Base-by-base conservation (phyloP, 2,888 invertebrate genomes). In the Latrodectus elegans region DNA sequence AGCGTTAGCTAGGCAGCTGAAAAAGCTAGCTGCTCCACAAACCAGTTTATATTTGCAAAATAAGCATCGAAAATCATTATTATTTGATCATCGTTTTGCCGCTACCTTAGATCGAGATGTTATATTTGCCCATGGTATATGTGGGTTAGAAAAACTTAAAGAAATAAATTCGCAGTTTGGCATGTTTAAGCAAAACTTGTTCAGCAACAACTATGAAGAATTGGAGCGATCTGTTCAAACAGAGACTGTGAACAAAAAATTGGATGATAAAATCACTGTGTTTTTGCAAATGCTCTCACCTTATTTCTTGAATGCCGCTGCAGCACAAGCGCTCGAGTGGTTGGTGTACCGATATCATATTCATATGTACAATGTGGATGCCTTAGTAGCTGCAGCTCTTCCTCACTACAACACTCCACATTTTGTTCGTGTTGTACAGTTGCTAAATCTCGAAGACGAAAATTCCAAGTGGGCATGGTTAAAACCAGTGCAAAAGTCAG, bases 271-370 rank as follows among this genome's bases (percentile, higher is more conserved):
- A 6, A 95, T 99, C 38, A 94, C 94, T 80, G 95, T 95, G 89
- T 98, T 99, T 92, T 93, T 99, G 0, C 92, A 95, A 3, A 71
- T 90, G 49, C 65, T 98, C 8, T 96, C 97, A 1, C 99, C 99
- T 0, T 98, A 97, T 92, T 95, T 99, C 90, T 93, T 97, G 76
- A 93, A 97, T 0, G 96, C 95, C 90, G 94, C 95, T 10, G 94
- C 97, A 0, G 97, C 98, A 90, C 97, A 98, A 93, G 95, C 97
- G 2, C 92, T 99, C 73, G 99, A 99, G 93, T 99, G 99, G 99
- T 94, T 99, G 4, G 95, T 99, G 72, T 95, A 96, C 91, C 94
- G 98, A 90, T 98, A 95, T 92, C 95, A 95, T 90, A 95, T 99
- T 88, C 96, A 99, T 91, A 94, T 96, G 80, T 99, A 96, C 92